phyloP scores from a whole-genome alignment of 1,140 invertebrate genomes.

The Plutomurus gul region DNA sequence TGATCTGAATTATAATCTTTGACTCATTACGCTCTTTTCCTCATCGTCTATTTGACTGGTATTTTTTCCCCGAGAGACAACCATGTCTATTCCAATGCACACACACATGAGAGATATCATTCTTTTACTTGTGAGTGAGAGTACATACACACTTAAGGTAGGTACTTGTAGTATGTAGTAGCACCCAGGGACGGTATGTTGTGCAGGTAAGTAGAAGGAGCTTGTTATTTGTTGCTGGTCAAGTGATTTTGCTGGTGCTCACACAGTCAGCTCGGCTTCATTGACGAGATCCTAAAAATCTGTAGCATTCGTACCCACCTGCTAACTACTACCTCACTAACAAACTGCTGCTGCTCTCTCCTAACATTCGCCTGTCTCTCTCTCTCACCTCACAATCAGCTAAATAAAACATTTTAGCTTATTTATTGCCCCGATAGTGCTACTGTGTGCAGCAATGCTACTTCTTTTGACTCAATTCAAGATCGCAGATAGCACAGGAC shows the following conservation, averaged over 20 bases:
- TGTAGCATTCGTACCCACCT: slow-evolving; percentile 9
- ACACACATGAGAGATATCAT: too few relatives aligned
- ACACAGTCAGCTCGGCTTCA: slow-evolving; percentile 23
- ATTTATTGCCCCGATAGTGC: slow-evolving; percentile 15
- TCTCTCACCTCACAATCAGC: slow-evolving; percentile 14
- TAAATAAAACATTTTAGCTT: slow-evolving; percentile 24
- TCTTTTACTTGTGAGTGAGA: too few relatives aligned
- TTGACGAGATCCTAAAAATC: slow-evolving; percentile 14
- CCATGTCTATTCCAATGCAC: neutral
- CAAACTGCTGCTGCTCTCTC: neutral
- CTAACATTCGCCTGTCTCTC: too few relatives aligned
- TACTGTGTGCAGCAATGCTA: neutral
- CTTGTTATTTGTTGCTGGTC: slow-evolving; percentile 24
- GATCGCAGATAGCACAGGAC: slow-evolving; percentile 22
- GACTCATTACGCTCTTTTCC: too few relatives aligned
- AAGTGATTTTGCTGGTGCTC: slow-evolving; percentile 9
- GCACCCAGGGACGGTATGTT: neutral
- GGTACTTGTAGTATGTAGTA: too few relatives aligned
- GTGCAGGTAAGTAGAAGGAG: neutral
- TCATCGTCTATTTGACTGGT: too few relatives aligned
- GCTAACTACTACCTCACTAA: slow-evolving; percentile 10
- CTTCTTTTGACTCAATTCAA: neutral
- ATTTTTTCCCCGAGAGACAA: too few relatives aligned
- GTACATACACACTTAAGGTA: too few relatives aligned
- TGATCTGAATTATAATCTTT: too few relatives aligned